Evolutionary conservation across 2,113 vertebrate species (phyloP).

Genomic region (Aphelocoma coerulescens): DNA sequence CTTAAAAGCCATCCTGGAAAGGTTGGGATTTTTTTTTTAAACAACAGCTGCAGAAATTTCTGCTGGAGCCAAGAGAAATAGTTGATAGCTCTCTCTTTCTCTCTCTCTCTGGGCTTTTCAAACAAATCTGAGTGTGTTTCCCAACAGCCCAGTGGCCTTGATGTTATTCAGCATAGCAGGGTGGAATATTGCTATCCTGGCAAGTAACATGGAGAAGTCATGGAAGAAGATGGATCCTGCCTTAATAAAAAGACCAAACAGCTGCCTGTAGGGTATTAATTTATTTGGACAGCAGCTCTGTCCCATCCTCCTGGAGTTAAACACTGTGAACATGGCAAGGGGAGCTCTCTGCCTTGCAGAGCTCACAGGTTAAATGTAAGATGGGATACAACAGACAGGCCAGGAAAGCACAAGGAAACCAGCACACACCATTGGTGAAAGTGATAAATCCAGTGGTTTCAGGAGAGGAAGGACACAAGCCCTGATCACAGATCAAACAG

Average conservation of each 20-base stretch:
- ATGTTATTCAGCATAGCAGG: neutral
- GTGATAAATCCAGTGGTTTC: neutral
- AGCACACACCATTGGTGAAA: neutral
- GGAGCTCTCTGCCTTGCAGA: neutral
- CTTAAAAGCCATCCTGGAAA: neutral
- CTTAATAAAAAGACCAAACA: neutral
- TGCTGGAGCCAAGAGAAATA: neutral
- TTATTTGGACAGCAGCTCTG: neutral
- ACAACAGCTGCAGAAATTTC: neutral
- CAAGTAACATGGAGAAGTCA: neutral
- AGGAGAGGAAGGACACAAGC: neutral
- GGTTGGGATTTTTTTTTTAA: neutral
- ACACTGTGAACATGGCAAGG: neutral
- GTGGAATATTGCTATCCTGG: neutral
- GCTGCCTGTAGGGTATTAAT: neutral
- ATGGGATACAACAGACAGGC: neutral
- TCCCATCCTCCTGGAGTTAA: neutral
- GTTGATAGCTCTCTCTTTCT: neutral
- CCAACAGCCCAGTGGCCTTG: neutral
- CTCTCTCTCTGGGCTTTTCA: neutral
- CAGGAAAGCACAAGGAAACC: neutral
- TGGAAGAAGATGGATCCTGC: neutral
- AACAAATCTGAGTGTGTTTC: neutral
- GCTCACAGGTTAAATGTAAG: neutral
- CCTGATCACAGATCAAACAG: neutral